Percentiles rank a stretch among this genome's conserved stretches.
These are phyloP conservation scores for Orthonychiurus folsomi DNA, from an alignment of 2,888 invertebrate genomes.

Conservation along the genomic window DNA sequence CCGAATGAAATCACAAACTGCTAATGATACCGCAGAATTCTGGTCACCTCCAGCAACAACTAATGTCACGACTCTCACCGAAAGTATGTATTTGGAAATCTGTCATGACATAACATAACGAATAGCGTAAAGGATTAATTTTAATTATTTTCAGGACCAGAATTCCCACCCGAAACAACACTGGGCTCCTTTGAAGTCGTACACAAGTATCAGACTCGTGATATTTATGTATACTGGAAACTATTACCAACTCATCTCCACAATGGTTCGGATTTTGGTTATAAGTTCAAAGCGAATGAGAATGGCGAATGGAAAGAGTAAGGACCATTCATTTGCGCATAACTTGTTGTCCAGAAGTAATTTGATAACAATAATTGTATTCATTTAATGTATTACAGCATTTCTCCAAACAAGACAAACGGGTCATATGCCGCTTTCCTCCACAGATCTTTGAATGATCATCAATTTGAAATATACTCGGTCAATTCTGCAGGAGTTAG, in stretches of 20 bases:
- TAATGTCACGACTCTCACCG: slow-evolving; percentile 52
- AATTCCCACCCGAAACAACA: slow-evolving; percentile 59
- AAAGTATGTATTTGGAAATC: slow-evolving; percentile 33
- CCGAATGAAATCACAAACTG: slow-evolving; percentile 29
- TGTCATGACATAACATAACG: slow-evolving; percentile 9
- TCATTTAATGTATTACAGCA: too few species aligned
- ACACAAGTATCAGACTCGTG: slow-evolving; percentile 46
- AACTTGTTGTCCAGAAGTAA: too few species aligned
- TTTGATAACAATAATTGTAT: too few species aligned
- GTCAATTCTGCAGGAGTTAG: slow-evolving; percentile 55
- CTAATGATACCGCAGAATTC: slow-evolving; percentile 32
- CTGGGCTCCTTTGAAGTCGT: slow-evolving; percentile 62
- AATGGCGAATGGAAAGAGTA: slow-evolving; percentile 44
- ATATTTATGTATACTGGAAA: slow-evolving; percentile 70
- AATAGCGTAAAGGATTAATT: slow-evolving; percentile 6
- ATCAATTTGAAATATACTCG: slow-evolving; percentile 55
- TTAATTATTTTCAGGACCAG: slow-evolving; percentile 46
- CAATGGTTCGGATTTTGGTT: slow-evolving; percentile 66
- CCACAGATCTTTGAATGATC: slow-evolving; percentile 41
- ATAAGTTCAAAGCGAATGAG: slow-evolving; percentile 48
- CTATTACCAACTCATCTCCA: slow-evolving; percentile 58
- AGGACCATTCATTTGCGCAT: background rate
- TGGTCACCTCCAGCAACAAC: slow-evolving; percentile 62
- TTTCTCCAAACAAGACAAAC: background rate
- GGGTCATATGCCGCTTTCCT: background rate